phyloP scores from a whole-genome alignment of 23 tunicate species.

The Phallusia fumigata region DNA sequence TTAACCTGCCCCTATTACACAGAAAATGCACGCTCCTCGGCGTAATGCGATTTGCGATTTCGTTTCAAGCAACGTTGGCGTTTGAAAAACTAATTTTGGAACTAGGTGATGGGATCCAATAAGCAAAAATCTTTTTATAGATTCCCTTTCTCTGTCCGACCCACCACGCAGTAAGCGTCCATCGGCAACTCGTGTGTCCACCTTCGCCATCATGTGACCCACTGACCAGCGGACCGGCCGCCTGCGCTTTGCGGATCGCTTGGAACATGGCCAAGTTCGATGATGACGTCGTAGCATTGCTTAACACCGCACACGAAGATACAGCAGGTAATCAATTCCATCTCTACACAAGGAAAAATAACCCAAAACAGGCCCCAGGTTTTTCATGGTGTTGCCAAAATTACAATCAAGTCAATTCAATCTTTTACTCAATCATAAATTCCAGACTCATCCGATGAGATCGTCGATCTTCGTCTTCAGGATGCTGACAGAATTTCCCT shows the following conservation, averaged over 20 bases:
- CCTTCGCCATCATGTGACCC: slow-evolving; percentile 46
- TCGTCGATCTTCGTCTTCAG: slow-evolving; percentile 18
- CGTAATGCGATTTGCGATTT: too few species aligned
- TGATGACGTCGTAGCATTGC: slow-evolving; percentile 27
- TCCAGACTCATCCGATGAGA: slow-evolving; percentile 5
- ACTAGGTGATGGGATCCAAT: too few species aligned
- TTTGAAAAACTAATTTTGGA: too few species aligned
- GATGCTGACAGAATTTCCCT: slow-evolving; percentile 38
- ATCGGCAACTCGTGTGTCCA: slow-evolving; percentile 43
- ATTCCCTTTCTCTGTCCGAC: slow-evolving; percentile 74
- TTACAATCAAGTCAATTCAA: too few species aligned
- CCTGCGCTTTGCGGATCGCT: slow-evolving; percentile 36
- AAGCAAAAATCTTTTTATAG: slow-evolving; percentile 6
- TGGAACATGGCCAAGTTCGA: slow-evolving; percentile 52
- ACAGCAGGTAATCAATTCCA: background rate
- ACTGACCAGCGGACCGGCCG: slow-evolving; percentile 55
- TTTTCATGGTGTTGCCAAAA: too few species aligned
- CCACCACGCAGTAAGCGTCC: slow-evolving; percentile 68
- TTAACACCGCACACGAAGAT: background rate
- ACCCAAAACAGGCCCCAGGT: too few species aligned
- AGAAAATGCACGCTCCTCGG: too few species aligned
- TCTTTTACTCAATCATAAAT: background rate
- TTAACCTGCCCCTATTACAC: too few species aligned
- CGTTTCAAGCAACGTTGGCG: too few species aligned
- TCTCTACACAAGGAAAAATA: too few species aligned